Percentiles rank a stretch among this genome's conserved stretches.
Conservation (phyloP, 2,113 vertebrate genomes). For the Urocitellus parryii region DNA sequence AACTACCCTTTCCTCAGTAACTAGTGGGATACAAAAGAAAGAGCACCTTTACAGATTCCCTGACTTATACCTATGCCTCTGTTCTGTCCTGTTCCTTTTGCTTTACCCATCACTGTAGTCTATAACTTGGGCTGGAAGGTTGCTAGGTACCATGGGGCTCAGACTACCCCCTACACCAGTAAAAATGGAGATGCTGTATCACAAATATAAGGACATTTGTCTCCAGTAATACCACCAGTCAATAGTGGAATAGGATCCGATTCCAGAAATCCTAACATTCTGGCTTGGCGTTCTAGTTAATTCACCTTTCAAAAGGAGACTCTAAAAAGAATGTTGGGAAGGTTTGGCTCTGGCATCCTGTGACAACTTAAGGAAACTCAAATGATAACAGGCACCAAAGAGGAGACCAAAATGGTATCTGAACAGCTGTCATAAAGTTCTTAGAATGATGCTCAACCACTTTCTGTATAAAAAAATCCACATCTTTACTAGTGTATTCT, state of each 20-base stretch:
- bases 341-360: not conserved
- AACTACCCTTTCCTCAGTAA: not conserved
- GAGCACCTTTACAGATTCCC: not conserved
- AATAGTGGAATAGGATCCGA: not conserved
- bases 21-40: not conserved
- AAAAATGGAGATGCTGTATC: not conserved
- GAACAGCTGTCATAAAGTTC: not conserved
- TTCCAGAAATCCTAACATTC: not conserved
- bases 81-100: not conserved
- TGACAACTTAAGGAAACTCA: not conserved
- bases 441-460: conserved; percentile 1
- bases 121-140: not conserved
- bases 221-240: not conserved
- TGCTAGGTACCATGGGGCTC: not conserved
- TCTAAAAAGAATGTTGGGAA: not conserved
- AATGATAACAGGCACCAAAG: not conserved
- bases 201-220: not conserved
- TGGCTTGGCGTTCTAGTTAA: not conserved
- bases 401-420: not conserved
- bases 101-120: not conserved
- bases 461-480: not conserved
- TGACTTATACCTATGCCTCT: not conserved
- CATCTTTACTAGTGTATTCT: not conserved
- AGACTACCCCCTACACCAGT: not conserved
- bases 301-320: not conserved